Percentiles rank a stretch among this genome's conserved stretches.
These are phyloP conservation scores for Corapipo altera DNA, from an alignment of 2,113 vertebrate genomes.

Conservation along the genomic window DNA sequence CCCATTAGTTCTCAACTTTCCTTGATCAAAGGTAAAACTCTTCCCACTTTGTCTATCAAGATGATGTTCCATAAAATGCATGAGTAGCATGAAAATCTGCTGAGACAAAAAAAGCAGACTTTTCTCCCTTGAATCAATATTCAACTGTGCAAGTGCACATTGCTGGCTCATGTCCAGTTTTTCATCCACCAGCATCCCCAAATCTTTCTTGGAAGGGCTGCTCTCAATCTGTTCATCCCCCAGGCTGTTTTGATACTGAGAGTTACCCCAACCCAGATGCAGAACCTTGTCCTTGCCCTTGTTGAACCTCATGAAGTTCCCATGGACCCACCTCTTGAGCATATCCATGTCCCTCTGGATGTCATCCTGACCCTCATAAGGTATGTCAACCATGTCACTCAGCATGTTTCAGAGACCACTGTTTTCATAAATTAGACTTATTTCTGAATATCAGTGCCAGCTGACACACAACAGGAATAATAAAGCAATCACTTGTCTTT, in stretches of 20 bases:
- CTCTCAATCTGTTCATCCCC: accelerated
- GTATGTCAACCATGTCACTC: too few species aligned
- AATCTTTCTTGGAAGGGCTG: neutral
- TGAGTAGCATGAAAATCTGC: neutral
- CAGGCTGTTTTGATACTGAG: neutral
- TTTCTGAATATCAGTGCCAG: neutral
- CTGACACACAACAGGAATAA: neutral
- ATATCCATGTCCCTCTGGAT: neutral
- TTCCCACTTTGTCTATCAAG: neutral
- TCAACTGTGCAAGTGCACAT: neutral
- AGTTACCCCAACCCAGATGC: too few species aligned
- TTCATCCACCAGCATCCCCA: neutral
- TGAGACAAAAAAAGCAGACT: neutral
- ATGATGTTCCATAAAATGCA: neutral
- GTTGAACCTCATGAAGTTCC: neutral
- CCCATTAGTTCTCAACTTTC: neutral
- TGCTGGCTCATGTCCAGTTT: neutral
- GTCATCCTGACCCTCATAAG: neutral
- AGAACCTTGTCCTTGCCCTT: neutral
- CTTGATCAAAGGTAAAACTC: neutral
- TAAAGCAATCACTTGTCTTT: neutral
- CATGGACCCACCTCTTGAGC: neutral
- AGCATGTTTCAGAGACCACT: neutral
- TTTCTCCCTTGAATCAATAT: neutral
- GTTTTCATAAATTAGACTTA: neutral